phyloP scores from a whole-genome alignment of 2,113 vertebrate genomes.

The Ptychochromis oligacanthus region DNA sequence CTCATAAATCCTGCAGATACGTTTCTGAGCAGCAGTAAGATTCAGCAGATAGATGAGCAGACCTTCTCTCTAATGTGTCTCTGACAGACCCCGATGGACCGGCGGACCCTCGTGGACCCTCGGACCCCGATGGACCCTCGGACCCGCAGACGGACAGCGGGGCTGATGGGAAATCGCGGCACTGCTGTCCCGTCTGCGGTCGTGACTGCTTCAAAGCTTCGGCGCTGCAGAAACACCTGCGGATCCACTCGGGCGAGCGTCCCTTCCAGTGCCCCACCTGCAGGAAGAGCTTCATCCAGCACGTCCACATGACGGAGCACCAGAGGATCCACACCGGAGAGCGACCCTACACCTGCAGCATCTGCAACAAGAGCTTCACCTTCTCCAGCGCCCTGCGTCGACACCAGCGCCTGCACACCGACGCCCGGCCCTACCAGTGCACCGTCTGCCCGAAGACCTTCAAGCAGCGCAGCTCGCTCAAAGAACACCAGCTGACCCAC shows the following conservation, averaged over 20 bases:
- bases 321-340: conserved; percentile 67
- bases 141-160: accelerated
- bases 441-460: conserved; percentile 55
- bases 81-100: not conserved
- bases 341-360: conserved; percentile 56
- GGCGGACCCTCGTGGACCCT: not conserved
- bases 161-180: not conserved
- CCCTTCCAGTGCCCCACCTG: conserved; percentile 66
- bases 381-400: conserved; percentile 68
- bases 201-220: conserved; percentile 66
- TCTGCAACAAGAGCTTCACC: conserved; percentile 64
- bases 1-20: not conserved
- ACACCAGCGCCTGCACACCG: conserved; percentile 58
- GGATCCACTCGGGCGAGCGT: conserved; percentile 67
- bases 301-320: conserved; percentile 69
- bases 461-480: conserved; percentile 58
- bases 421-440: conserved; percentile 57
- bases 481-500: conserved; percentile 64
- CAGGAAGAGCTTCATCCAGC: conserved; percentile 66
- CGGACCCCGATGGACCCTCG: not conserved
- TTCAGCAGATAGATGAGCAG: too few relatives aligned
- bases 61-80: not conserved
- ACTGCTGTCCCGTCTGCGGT: conserved; percentile 57
- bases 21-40: not conserved
- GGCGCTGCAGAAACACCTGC: conserved; percentile 66